phyloP scores from a whole-genome alignment of 2,113 vertebrate species.

The Cheilinus undulatus region DNA sequence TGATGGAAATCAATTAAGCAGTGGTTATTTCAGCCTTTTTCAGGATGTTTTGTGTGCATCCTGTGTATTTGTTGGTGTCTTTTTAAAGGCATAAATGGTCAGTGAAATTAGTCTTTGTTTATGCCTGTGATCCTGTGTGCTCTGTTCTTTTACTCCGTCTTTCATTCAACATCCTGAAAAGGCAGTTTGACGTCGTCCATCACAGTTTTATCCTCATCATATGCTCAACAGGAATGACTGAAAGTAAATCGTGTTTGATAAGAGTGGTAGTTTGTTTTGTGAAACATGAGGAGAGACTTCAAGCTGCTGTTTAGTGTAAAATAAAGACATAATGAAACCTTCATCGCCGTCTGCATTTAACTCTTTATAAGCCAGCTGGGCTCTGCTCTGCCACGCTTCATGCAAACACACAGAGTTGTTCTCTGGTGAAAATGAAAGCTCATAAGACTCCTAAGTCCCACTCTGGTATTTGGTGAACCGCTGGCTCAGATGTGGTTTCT shows the following conservation, averaged over 20 bases:
- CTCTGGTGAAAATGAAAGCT: slow-evolving; percentile 58
- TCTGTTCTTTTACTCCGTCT: too few relatives aligned
- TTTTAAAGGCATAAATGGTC: too few relatives aligned
- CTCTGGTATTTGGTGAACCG: slow-evolving; percentile 50
- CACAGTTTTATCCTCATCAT: slow-evolving; percentile 56
- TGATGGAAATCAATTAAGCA: too few relatives aligned
- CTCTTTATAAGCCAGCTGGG: slow-evolving; percentile 49
- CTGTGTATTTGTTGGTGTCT: too few relatives aligned
- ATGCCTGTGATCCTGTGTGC: too few relatives aligned
- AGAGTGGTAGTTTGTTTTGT: slow-evolving; percentile 49
- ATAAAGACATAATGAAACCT: slow-evolving; percentile 43
- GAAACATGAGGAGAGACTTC: slow-evolving; percentile 28
- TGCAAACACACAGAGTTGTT: slow-evolving; percentile 19
- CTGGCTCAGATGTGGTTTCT: slow-evolving; percentile 71
- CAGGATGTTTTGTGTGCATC: too few relatives aligned
- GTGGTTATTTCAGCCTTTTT: too few relatives aligned
- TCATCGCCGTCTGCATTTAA: slow-evolving; percentile 57
- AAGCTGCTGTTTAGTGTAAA: slow-evolving; percentile 34
- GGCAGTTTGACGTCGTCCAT: slow-evolving; percentile 43
- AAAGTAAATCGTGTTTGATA: slow-evolving; percentile 66
- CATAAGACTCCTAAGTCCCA: slow-evolving; percentile 61
- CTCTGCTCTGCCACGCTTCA: slow-evolving; percentile 45
- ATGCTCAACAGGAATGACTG: slow-evolving; percentile 60
- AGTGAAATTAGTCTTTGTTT: too few relatives aligned
- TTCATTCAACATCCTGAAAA: slow-evolving; percentile 62